Conservation (phyloP, 1,140 invertebrate species). For the Augochlora pura region DNA sequence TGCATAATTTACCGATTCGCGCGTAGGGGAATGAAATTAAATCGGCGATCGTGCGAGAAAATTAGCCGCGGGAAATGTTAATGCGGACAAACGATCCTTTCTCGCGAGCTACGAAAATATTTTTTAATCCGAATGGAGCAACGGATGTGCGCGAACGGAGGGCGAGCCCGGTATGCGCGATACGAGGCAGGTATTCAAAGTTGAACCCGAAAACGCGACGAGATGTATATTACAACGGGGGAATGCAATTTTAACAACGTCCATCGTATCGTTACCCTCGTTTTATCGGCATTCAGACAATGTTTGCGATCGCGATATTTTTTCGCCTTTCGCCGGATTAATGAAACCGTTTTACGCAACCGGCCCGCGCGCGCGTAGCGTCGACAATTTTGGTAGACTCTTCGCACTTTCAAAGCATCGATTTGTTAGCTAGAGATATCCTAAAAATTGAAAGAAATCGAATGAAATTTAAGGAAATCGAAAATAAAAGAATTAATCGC, state of each 20-base stretch:
- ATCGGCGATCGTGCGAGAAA: too few relatives aligned
- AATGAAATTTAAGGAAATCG: too few relatives aligned
- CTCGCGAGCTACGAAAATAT: background rate
- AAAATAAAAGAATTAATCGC: too few relatives aligned
- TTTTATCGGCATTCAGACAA: constrained; percentile 21
- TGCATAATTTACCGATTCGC: too few relatives aligned
- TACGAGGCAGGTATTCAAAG: constrained; percentile 30
- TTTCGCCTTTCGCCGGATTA: background rate
- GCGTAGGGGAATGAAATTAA: too few relatives aligned
- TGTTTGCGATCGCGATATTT: constrained; percentile 18
- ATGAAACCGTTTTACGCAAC: background rate
- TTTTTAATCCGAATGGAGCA: constrained; percentile 2
- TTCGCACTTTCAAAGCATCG: too few relatives aligned
- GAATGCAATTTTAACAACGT: constrained; percentile 41
- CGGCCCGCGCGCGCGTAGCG: background rate
- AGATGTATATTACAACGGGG: constrained; percentile 6
- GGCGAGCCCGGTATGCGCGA: background rate
- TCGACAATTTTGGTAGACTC: too few relatives aligned
- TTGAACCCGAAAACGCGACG: constrained; percentile 1
- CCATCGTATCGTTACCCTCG: constrained; percentile 13
- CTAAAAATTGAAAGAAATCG: too few relatives aligned
- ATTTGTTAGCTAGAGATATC: too few relatives aligned
- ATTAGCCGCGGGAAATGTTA: background rate
- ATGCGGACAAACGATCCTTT: background rate
- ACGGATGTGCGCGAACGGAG: background rate